phyloP scores from a whole-genome alignment of 2,888 invertebrate genomes.

The Tolmerus cingulatus region DNA sequence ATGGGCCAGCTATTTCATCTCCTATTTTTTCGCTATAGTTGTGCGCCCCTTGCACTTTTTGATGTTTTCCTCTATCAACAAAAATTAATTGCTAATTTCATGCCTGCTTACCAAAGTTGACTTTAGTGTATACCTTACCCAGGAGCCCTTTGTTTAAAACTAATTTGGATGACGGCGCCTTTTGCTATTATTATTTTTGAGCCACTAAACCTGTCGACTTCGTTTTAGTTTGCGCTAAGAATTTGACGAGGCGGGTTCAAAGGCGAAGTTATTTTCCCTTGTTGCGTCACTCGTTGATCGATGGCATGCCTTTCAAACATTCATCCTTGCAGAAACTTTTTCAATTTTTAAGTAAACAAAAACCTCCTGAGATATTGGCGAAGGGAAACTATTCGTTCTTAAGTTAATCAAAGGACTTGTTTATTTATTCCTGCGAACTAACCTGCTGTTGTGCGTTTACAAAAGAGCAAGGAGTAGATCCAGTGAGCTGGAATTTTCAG shows the following conservation, averaged over 20 bases:
- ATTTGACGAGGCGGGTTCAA: background rate
- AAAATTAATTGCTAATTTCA: background rate
- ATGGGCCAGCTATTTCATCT: background rate
- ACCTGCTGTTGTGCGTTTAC: background rate
- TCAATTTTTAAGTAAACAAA: background rate
- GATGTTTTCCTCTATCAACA: background rate
- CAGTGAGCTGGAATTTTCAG: background rate
- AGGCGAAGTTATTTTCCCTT: background rate
- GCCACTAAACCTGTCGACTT: background rate
- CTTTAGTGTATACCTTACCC: background rate
- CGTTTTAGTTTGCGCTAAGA: background rate
- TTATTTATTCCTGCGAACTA: background rate
- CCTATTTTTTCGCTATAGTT: background rate
- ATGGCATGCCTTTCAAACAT: background rate
- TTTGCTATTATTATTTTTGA: background rate
- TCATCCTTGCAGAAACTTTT: background rate
- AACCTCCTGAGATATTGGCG: background rate
- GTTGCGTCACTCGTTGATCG: background rate
- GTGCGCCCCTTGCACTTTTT: background rate
- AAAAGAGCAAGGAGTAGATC: background rate
- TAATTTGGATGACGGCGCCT: background rate
- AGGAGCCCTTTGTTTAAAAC: background rate
- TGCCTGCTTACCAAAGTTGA: background rate
- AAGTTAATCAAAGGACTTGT: background rate
- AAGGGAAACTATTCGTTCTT: background rate